Percentiles rank a stretch among this genome's conserved stretches.
Evolutionary conservation across 1,140 invertebrate genomes (phyloP).

Genomic region (Micrasema longulum): DNA sequence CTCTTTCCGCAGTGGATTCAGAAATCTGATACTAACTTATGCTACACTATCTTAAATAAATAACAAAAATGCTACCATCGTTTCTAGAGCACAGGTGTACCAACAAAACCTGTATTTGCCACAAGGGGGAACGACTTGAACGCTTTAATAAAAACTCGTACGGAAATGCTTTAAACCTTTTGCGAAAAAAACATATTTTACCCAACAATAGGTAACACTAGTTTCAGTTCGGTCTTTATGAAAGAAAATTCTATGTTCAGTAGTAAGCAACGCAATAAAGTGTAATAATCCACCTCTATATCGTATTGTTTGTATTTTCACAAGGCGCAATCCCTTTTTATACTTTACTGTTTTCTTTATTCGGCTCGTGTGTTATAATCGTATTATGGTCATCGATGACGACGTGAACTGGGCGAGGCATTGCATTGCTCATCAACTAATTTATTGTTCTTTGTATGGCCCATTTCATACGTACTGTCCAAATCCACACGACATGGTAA

Average conservation of each 20-base stretch:
- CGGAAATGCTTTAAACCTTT: no score
- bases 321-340: background rate
- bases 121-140: no score
- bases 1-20: no score
- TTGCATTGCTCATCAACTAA: slow-evolving; percentile 17
- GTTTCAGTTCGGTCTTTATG: background rate
- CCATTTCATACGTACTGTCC: no score
- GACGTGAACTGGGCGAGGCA: slow-evolving; percentile 25
- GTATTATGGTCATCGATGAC: slow-evolving; percentile 4
- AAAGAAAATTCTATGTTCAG: background rate
- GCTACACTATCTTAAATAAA: no score
- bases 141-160: no score
- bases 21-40: no score
- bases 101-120: no score
- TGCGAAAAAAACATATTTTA: no score
- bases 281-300: background rate
- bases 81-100: no score
- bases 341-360: background rate
- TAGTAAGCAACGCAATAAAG: background rate
- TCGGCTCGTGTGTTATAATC: background rate
- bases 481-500: no score
- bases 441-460: background rate
- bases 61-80: no score
- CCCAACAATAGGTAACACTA: background rate
- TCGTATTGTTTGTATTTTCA: background rate